Percentiles rank a stretch among this genome's conserved stretches.
Conservation (phyloP, 2,797 vertebrate genomes). For the Poecile montanus region DNA sequence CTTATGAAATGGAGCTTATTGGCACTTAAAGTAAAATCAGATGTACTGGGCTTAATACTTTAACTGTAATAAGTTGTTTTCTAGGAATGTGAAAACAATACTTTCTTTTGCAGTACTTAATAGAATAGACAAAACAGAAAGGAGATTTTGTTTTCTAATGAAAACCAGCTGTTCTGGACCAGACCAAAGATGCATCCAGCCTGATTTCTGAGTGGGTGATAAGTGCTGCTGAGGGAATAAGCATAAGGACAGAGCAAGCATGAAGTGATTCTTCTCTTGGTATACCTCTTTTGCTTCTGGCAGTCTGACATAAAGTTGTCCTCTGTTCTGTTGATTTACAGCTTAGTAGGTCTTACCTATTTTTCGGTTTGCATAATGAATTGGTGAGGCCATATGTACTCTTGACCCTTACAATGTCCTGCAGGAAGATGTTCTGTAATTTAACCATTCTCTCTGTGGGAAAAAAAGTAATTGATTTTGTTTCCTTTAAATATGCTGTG, state of each 20-base stretch:
- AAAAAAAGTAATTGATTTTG: not conserved
- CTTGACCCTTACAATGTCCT: not conserved
- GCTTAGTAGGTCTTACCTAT: not conserved
- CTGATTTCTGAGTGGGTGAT: constrained; percentile 43
- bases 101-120: constrained; percentile 40
- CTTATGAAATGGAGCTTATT: constrained; percentile 1
- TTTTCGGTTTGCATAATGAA: constrained; percentile 3
- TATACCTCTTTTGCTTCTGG: constrained; percentile 15
- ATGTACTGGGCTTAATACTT: constrained; percentile 55
- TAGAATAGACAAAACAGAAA: constrained; percentile 46
- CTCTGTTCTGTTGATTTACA: constrained; percentile 6
- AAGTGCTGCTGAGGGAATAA: constrained; percentile 15
- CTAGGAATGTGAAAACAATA: constrained; percentile 45
- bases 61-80: constrained; percentile 27
- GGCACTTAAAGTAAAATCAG: constrained; percentile 9
- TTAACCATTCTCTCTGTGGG: not conserved
- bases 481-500: constrained; percentile 11
- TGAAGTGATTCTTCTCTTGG: not conserved
- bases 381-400: not conserved
- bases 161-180: constrained; percentile 46
- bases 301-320: not conserved
- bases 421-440: not conserved
- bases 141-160: constrained; percentile 41
- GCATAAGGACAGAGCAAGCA: not conserved
- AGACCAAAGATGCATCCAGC: constrained; percentile 1